Base-by-base conservation (phyloP, 2,888 invertebrate genomes). In the Pyrgus malvae region DNA sequence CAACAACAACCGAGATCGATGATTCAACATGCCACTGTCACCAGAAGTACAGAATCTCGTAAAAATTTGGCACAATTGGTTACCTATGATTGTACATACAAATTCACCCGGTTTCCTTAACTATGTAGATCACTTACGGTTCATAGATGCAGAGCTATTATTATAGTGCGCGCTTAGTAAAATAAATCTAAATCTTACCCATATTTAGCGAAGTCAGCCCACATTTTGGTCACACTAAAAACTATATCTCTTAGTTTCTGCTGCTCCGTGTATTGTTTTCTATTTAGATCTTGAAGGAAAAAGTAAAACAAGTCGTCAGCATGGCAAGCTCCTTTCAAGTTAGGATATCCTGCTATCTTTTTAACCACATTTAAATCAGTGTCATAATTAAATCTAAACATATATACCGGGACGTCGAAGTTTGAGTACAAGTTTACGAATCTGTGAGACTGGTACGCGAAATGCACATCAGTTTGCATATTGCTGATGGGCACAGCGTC, bases 261-360 rank as follows among this genome's bases (percentile, higher is more conserved):
- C 12, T 76, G 73, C 2, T 72, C 63, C 38, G 66, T 61, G 19
- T 80, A 83, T 11, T 68, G 67, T 41, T 83, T 75, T 46, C 76
- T 77, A 40, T 79, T 82, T 2, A 66, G 56, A 7, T 74, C 71
- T 27, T 76, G 76, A 41, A 78, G 83, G 51, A 91, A 91, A 3
- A 85, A 40, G 61, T 91, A 91, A 31, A 80, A 80, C 7, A 91
- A 14, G 2, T 91, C 91, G 55, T 91, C 91, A 0, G 80, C 85
- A 35, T 91, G 91, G 19, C 78, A 76, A 0, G 80, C 84, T 0
- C 91, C 91, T 66, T 72, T 61, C 40, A 76, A 57, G 3, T 71
- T 42, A 0, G 54, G 21, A 3, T 61, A 11, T 1, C 71, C 73
- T 0, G 67, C 14, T 2, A 68, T 19, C 2, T 55, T 61, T 56